Percentiles rank a stretch among this genome's conserved stretches.
Conservation (phyloP, 2,888 invertebrate genomes). For the Physocephala rufipes region DNA sequence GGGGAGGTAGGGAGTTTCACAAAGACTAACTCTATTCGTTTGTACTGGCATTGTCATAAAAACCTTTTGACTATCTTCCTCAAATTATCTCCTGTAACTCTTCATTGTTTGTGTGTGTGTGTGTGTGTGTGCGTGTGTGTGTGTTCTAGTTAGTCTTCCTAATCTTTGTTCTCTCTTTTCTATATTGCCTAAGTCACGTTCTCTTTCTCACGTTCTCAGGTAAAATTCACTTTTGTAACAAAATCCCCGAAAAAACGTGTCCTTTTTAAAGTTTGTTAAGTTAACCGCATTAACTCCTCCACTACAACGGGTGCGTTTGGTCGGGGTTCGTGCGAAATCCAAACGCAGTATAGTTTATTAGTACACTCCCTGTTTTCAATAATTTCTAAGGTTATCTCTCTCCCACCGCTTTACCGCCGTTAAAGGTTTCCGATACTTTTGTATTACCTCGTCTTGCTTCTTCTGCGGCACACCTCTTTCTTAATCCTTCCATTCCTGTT, state of each 20-base stretch:
- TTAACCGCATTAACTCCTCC: constrained; percentile 16
- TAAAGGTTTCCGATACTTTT: not conserved
- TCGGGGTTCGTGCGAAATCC: too few relatives aligned
- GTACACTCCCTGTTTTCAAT: not conserved
- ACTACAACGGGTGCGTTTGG: not conserved
- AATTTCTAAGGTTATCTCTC: not conserved
- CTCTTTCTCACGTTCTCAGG: not conserved
- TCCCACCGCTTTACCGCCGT: not conserved
- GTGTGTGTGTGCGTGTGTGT: too few relatives aligned
- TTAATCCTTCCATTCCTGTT: too few relatives aligned
- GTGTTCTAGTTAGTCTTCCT: not conserved
- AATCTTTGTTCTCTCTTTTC: not conserved
- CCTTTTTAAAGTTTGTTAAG: constrained; percentile 44
- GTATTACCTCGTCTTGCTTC: constrained; percentile 10
- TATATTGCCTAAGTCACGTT: not conserved
- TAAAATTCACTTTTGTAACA: constrained; percentile 33
- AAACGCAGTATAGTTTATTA: too few relatives aligned
- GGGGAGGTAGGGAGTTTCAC: too few relatives aligned
- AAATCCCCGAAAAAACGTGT: constrained; percentile 40
- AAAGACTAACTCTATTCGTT: too few relatives aligned
- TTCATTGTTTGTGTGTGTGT: too few relatives aligned
- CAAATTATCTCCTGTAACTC: not conserved
- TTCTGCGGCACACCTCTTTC: not conserved
- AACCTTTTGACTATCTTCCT: not conserved
- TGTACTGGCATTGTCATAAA: not conserved